Conservation (phyloP, 2,888 invertebrate genomes). For the Diarsia dahlii region DNA sequence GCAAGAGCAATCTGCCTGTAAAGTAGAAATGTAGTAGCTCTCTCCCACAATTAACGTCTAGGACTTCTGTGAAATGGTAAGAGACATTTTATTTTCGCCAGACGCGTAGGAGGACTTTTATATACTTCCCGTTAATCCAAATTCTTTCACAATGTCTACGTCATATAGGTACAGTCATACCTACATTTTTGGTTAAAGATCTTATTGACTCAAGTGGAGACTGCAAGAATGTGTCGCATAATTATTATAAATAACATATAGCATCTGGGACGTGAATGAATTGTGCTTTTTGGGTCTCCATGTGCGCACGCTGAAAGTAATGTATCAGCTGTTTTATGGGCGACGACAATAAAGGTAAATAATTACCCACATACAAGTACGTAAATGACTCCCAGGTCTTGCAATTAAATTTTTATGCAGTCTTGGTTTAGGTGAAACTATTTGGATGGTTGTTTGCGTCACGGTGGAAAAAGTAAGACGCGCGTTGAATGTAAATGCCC, state of each 20-base stretch:
- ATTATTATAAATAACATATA: conserved; percentile 21
- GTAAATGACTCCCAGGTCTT: conserved; percentile 15
- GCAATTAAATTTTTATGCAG: conserved; percentile 16
- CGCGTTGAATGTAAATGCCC: conserved; percentile 45
- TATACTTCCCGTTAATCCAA: conserved; percentile 13
- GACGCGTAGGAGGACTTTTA: neutral
- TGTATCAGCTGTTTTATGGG: conserved; percentile 31
- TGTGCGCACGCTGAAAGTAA: conserved; percentile 21
- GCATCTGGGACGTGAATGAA: conserved; percentile 34
- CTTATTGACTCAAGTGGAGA: conserved; percentile 49
- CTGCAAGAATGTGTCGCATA: conserved; percentile 30
- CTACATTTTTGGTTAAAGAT: conserved; percentile 34
- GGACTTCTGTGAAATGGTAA: neutral
- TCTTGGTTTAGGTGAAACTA: conserved; percentile 22
- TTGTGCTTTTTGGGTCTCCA: conserved; percentile 41
- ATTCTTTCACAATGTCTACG: conserved; percentile 17
- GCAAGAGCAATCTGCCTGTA: neutral
- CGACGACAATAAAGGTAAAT: conserved; percentile 19
- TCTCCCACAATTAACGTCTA: neutral
- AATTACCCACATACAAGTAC: conserved; percentile 11
- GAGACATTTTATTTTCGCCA: conserved; percentile 5
- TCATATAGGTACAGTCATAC: neutral
- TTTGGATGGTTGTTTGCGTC: conserved; percentile 29
- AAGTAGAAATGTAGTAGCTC: neutral
- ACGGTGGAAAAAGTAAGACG: conserved; percentile 38